Evolutionary conservation across 2,797 vertebrate species (phyloP).

Genomic region (Sternarchorhynchus goeldii): DNA sequence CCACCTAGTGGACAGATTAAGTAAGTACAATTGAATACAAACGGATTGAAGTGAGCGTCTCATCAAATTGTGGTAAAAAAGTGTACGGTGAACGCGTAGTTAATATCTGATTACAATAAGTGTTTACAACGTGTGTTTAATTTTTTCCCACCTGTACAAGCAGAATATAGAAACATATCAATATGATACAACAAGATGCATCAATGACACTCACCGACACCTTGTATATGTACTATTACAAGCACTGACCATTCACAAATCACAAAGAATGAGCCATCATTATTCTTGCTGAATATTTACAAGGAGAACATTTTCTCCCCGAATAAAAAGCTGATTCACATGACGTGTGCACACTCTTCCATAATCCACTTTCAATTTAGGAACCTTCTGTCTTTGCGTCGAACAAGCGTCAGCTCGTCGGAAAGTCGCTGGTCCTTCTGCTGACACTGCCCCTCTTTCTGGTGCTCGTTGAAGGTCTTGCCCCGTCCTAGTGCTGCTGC

Average conservation of each 20-base stretch:
- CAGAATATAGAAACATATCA: conserved; percentile 68
- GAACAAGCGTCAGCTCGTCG: neutral
- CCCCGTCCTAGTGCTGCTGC: neutral
- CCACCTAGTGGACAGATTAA: conserved; percentile 69
- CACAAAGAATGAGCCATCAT: neutral
- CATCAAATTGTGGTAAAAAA: no score
- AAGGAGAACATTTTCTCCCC: conserved; percentile 92
- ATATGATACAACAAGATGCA: conserved; percentile 70
- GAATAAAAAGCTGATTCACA: conserved; percentile 95
- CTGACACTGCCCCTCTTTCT: neutral
- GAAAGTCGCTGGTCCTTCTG: neutral
- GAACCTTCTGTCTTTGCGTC: conserved; percentile 19
- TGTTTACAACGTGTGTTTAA: conserved; percentile 26
- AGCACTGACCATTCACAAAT: neutral
- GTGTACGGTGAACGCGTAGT: neutral
- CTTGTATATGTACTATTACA: neutral
- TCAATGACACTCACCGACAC: neutral
- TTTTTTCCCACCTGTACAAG: conserved; percentile 56
- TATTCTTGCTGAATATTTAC: conserved; percentile 76
- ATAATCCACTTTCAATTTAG: conserved; percentile 78
- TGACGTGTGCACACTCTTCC: conserved; percentile 90
- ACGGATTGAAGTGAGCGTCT: no score
- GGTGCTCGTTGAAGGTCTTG: neutral
- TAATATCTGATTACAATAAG: neutral
- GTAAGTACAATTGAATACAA: neutral